A percentile compares a stretch with the other conserved stretches of the same genome.
Conservation (phyloP, 2,888 invertebrate species). For the Lottia gigantea region DNA sequence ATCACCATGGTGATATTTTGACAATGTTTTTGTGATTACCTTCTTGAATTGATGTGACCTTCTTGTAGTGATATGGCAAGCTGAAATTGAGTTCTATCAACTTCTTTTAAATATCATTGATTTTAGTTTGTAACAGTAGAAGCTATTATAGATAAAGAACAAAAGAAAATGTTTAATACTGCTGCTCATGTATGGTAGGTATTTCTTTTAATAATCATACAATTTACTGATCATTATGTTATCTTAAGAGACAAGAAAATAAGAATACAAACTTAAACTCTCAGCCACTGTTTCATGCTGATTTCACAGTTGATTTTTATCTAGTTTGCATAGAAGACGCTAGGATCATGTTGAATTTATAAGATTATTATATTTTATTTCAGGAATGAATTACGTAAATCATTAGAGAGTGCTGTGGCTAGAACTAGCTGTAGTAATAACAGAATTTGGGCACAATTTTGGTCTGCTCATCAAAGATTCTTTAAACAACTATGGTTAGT, state of each 20-base stretch:
- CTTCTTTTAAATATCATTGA: constrained; percentile 8
- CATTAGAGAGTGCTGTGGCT: constrained; percentile 51
- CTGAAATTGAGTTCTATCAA: too few relatives aligned
- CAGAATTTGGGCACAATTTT: constrained; percentile 59
- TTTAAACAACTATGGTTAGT: constrained; percentile 66
- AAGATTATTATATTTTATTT: constrained; percentile 2
- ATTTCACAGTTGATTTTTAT: too few relatives aligned
- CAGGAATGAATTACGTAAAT: constrained; percentile 63
- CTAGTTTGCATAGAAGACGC: too few relatives aligned
- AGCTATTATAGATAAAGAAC: constrained; percentile 51
- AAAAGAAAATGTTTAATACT: constrained; percentile 59
- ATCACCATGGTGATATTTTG: too few relatives aligned
- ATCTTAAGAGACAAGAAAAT: too few relatives aligned
- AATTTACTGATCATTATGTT: too few relatives aligned
- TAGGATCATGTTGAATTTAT: not conserved
- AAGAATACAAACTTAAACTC: too few relatives aligned
- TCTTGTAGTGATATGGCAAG: too few relatives aligned
- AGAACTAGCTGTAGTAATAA: constrained; percentile 45
- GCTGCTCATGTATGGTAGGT: constrained; percentile 63
- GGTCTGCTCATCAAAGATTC: constrained; percentile 66
- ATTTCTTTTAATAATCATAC: too few relatives aligned
- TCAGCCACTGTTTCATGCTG: too few relatives aligned
- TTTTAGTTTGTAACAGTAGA: constrained; percentile 62
- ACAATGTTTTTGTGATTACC: too few relatives aligned
- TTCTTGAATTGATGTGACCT: too few relatives aligned